phyloP scores from a whole-genome alignment of 1,140 invertebrate species.

The Laodelphax striatellus region DNA sequence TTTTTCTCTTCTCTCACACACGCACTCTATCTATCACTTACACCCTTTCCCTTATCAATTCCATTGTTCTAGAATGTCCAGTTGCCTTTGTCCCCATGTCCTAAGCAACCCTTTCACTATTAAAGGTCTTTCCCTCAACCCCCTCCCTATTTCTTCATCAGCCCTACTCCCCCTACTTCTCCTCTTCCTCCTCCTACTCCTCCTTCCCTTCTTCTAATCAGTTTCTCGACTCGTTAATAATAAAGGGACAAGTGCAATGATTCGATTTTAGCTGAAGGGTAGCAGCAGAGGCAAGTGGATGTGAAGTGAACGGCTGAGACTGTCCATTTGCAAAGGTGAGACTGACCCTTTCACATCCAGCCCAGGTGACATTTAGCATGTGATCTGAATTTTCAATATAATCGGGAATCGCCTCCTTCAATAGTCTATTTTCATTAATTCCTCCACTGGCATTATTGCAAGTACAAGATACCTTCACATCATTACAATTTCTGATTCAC shows the following conservation, averaged over 20 bases:
- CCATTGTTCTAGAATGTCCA: slow-evolving; percentile 15
- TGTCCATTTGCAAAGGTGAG: neutral
- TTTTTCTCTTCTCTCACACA: no score
- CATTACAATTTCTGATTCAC: no score
- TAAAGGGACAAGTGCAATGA: neutral
- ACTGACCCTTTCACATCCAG: neutral
- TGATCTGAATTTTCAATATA: no score
- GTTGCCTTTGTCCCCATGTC: slow-evolving; percentile 11
- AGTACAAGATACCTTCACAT: no score
- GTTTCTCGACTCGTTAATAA: slow-evolving; percentile 16
- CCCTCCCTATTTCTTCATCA: slow-evolving; percentile 4
- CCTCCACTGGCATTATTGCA: no score
- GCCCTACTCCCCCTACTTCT: slow-evolving; percentile 3
- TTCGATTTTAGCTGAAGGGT: neutral
- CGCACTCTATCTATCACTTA: no score
- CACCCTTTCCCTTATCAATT: slow-evolving; percentile 13
- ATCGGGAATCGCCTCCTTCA: no score
- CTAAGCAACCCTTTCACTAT: slow-evolving; percentile 11
- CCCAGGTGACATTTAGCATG: neutral
- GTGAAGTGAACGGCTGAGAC: neutral
- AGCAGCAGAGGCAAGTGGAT: neutral
- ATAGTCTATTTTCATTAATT: no score
- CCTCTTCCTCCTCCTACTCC: neutral
- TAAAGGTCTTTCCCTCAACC: slow-evolving; percentile 1
- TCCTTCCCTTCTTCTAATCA: slow-evolving; percentile 13